These are phyloP conservation scores for Ceyx melanurus DNA, from an alignment of 2,113 vertebrate genomes.

Conservation along the genomic window DNA sequence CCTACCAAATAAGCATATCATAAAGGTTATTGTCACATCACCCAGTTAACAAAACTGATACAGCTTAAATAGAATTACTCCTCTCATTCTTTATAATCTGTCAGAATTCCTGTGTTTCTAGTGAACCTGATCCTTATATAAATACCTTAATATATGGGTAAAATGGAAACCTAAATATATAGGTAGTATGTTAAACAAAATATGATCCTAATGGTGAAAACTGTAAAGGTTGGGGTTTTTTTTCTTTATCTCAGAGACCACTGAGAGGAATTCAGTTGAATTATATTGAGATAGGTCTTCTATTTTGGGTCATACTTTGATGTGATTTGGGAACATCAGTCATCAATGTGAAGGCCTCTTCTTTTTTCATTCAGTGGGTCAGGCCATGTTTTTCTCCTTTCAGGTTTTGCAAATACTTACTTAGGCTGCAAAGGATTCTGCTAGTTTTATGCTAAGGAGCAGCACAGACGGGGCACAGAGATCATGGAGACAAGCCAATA, in stretches of 20 bases:
- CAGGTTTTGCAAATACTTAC: background rate
- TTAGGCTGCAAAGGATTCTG: background rate
- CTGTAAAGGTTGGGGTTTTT: background rate
- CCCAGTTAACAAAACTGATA: background rate
- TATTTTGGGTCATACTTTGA: background rate
- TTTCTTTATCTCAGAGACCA: background rate
- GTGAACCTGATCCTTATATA: background rate
- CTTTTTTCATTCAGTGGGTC: background rate
- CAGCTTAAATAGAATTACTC: background rate
- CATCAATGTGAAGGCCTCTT: background rate
- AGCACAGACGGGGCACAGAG: background rate
- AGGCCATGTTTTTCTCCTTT: background rate
- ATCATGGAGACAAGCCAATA: background rate
- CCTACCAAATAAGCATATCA: background rate
- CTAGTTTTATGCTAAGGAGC: background rate
- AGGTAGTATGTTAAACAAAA: background rate
- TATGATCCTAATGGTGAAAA: background rate
- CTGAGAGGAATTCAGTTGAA: background rate
- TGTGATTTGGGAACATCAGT: background rate
- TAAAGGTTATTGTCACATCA: background rate
- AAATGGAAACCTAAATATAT: background rate
- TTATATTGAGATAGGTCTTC: background rate
- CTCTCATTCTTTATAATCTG: background rate
- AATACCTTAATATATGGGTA: background rate
- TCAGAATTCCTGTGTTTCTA: background rate